Evolutionary conservation across 2,888 invertebrate genomes (phyloP).

Genomic region (Lymantria dispar): DNA sequence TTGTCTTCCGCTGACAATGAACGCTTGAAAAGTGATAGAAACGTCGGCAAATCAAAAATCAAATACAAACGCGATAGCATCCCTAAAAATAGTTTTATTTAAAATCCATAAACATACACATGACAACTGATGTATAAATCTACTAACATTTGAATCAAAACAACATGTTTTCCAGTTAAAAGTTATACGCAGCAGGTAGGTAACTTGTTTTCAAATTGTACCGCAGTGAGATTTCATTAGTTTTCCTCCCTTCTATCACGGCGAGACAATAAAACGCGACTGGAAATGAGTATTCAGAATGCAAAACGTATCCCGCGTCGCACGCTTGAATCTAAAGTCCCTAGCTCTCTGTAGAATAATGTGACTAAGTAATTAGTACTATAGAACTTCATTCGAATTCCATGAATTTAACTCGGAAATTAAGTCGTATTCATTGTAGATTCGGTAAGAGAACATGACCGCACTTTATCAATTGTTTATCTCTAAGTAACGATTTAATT

Average conservation of each 20-base stretch:
- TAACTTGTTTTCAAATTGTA: conserved; percentile 22
- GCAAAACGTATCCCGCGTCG: conserved; percentile 24
- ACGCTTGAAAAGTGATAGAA: too few relatives aligned
- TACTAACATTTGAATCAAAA: neutral
- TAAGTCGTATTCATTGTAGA: conserved; percentile 14
- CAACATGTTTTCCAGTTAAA: conserved; percentile 13
- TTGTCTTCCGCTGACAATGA: too few relatives aligned
- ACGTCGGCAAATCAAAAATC: too few relatives aligned
- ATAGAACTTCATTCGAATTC: conserved; percentile 19
- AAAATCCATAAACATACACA: neutral
- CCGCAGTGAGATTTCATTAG: conserved; percentile 18
- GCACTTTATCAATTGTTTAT: conserved; percentile 5
- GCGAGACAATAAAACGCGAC: conserved; percentile 30
- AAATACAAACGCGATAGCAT: too few relatives aligned
- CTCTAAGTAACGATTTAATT: neutral
- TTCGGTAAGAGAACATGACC: conserved; percentile 5
- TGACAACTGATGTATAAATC: neutral
- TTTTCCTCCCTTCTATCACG: conserved; percentile 30
- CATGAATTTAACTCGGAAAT: conserved; percentile 16
- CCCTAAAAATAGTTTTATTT: too few relatives aligned
- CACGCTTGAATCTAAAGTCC: conserved; percentile 17
- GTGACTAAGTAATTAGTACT: conserved; percentile 33
- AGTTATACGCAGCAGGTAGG: conserved; percentile 1
- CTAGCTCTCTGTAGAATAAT: conserved; percentile 22
- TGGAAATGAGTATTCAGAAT: conserved; percentile 30